Evolutionary conservation across 2,888 invertebrate genomes (phyloP).

Genomic region (Synergus umbraculus): DNA sequence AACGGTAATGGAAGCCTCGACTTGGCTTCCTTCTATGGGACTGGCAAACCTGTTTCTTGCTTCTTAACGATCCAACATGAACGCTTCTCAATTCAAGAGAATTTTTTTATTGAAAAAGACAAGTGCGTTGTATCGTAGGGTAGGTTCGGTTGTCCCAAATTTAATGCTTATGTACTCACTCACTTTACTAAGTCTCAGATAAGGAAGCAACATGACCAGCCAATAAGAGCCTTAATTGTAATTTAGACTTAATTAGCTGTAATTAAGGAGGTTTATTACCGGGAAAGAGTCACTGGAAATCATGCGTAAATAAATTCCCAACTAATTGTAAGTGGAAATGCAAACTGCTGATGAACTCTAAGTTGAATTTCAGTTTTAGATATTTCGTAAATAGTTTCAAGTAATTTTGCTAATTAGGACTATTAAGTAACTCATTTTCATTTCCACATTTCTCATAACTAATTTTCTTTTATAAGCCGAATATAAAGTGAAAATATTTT

Average conservation of each 20-base stretch:
- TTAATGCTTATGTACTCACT: background rate
- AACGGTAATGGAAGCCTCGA: constrained; percentile 40
- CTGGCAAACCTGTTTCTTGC: constrained; percentile 17
- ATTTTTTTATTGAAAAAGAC: background rate
- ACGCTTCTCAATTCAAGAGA: constrained; percentile 18
- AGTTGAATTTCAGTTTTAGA: background rate
- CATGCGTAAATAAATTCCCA: background rate
- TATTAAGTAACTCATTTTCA: no score
- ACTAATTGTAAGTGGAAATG: background rate
- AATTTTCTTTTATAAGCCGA: background rate
- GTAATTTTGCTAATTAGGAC: background rate
- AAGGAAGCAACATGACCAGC: background rate
- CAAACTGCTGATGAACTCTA: background rate
- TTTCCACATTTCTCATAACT: background rate
- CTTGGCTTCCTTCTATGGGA: constrained; percentile 39
- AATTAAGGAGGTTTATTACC: background rate
- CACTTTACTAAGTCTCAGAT: background rate
- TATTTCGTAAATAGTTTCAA: background rate
- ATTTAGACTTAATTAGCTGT: background rate
- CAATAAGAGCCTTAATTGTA: background rate
- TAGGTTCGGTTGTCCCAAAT: constrained; percentile 24
- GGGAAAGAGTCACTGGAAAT: background rate
- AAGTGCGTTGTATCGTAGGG: background rate
- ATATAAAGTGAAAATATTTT: background rate
- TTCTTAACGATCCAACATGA: constrained; percentile 4